Percentiles rank a stretch among this genome's conserved stretches.
phyloP scores from a whole-genome alignment of 2,797 vertebrate species.

The Poeciliopsis paucimaculata region DNA sequence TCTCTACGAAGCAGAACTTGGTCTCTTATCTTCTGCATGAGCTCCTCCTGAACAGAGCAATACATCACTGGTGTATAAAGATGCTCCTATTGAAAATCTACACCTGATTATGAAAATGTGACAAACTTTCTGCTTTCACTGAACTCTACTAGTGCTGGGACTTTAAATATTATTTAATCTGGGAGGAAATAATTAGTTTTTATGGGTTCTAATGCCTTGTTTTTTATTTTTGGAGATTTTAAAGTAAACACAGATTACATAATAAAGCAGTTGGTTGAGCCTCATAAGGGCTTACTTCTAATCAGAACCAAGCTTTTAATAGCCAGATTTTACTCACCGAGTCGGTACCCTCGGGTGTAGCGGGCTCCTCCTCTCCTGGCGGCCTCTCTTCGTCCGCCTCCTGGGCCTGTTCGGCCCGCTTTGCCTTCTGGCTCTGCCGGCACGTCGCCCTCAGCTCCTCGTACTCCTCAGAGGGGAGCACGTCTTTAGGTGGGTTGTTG shows the following conservation, averaged over 20 bases:
- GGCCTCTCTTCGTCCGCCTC: slow-evolving; percentile 79
- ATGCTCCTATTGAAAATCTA: background rate
- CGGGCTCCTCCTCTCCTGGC: slow-evolving; percentile 82
- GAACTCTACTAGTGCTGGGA: background rate
- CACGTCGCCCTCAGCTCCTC: slow-evolving; percentile 77
- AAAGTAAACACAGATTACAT: too few species aligned
- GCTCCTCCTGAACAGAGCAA: slow-evolving; percentile 72
- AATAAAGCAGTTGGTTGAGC: background rate
- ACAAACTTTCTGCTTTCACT: background rate
- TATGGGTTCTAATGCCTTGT: background rate
- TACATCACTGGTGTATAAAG: background rate
- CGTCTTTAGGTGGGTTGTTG: slow-evolving; percentile 74
- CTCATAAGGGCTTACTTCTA: background rate
- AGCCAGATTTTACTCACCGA: slow-evolving; percentile 51
- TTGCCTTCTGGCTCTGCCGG: slow-evolving; percentile 75
- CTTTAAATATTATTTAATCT: background rate
- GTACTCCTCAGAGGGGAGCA: slow-evolving; percentile 82
- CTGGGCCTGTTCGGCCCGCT: slow-evolving; percentile 72
- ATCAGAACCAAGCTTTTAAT: background rate
- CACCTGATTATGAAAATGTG: background rate
- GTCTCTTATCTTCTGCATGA: slow-evolving; percentile 83
- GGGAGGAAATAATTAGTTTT: background rate
- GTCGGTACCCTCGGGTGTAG: slow-evolving; percentile 66
- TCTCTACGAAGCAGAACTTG: slow-evolving; percentile 78
- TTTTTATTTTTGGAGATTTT: too few species aligned